phyloP scores from a whole-genome alignment of 2,888 invertebrate genomes.

The Fragum fragum region DNA sequence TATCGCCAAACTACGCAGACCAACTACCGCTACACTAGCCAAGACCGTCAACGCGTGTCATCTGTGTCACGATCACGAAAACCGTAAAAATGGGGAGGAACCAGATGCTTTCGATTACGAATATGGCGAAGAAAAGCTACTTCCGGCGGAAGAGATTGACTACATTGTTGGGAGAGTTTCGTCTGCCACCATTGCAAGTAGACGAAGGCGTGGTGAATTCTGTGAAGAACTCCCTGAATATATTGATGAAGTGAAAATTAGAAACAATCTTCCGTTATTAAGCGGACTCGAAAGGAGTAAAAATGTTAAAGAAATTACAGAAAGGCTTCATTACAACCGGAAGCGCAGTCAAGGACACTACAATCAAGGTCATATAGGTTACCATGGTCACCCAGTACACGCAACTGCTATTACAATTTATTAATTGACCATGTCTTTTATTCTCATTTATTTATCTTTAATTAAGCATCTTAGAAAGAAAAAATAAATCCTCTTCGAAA shows the following conservation, averaged over 20 bases:
- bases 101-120: conserved; percentile 71
- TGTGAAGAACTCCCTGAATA: conserved; percentile 63
- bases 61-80: conserved; percentile 71
- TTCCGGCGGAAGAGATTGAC: conserved; percentile 71
- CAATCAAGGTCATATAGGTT: conserved; percentile 1
- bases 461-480: too few relatives aligned
- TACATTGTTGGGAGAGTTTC: conserved; percentile 68
- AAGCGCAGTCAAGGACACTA: conserved; percentile 22
- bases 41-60: conserved; percentile 70
- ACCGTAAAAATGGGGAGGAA: conserved; percentile 50
- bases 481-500: too few relatives aligned
- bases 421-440: not conserved
- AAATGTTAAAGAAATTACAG: conserved; percentile 69
- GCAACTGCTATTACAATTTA: conserved; percentile 61
- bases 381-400: conserved; percentile 47
- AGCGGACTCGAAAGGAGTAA: conserved; percentile 70
- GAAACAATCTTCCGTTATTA: conserved; percentile 68
- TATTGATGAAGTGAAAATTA: conserved; percentile 71
- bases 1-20: conserved; percentile 68
- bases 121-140: conserved; percentile 63
- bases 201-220: conserved; percentile 32
- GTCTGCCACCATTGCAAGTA: conserved; percentile 61
- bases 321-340: conserved; percentile 64
- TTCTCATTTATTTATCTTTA: not conserved
- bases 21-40: conserved; percentile 74